phyloP scores from a whole-genome alignment of 2,888 invertebrate species.

The Sarcophaga variegata region DNA sequence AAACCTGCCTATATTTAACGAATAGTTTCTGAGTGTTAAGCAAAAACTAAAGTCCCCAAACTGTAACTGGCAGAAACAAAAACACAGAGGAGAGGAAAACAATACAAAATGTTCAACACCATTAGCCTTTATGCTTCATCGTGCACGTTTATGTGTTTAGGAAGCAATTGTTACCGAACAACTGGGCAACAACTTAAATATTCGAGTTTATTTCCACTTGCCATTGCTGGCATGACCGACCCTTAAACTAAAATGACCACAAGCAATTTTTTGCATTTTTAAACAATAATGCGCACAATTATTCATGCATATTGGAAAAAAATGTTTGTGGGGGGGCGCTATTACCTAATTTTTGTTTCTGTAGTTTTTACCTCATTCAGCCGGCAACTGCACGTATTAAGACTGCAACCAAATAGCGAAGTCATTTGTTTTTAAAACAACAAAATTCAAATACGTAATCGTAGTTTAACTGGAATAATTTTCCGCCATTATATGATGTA shows the following conservation, averaged over 20 bases:
- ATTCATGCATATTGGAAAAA: not conserved
- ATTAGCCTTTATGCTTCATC: slow-evolving; percentile 7
- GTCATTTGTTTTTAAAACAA: not conserved
- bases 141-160: not conserved
- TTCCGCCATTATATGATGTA: not conserved
- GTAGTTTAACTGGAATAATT: not conserved
- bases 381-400: not conserved
- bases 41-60: not conserved
- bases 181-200: not conserved
- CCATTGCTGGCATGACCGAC: too few species aligned
- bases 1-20: too few species aligned
- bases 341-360: too few species aligned
- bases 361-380: not conserved
- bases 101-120: not conserved
- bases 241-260: slow-evolving; percentile 1
- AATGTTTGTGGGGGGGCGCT: too few species aligned
- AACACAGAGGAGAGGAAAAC: too few species aligned
- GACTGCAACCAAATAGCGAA: not conserved
- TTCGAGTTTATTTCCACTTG: too few species aligned
- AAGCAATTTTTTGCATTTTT: slow-evolving; percentile 1
- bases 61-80: not conserved
- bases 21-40: too few species aligned
- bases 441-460: not conserved
- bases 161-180: not conserved
- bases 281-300: slow-evolving; percentile 22